Base-by-base conservation (phyloP, 2,113 vertebrate species). In the Uria lomvia region DNA sequence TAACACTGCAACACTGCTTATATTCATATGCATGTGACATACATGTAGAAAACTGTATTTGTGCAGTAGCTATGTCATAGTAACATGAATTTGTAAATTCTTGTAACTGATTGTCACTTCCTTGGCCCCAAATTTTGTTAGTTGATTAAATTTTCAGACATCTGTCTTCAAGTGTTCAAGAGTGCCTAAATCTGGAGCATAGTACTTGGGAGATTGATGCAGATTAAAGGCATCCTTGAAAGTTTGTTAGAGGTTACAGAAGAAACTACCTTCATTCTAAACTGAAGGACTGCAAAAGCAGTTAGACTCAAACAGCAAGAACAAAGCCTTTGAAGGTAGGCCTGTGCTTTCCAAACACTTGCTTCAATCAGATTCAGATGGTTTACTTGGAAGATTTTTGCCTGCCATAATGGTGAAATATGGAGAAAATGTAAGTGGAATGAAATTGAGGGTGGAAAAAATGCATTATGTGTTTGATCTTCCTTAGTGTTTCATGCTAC, bases 21-120 rank as follows among this genome's bases (percentile, higher is more conserved):
- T 12, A 8, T 11, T 84, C 15, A 1, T 23, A 6, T 29, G 13
- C 68, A 30, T 1, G 0, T 43, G 22, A 36, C 11, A 9, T 34
- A 13, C 4, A 2, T 47, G 23, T 55, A 59, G 59, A 63, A 63
- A 38, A 21, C 4, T 21, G 36, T 32, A 74, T 78, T 72, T 78
- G 18, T 90, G 32, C 5, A 29, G 43, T n/a, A 84, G 17, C 17
- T 79, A 0, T 78, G 22, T 59, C 12, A 4, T 11, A 27, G 29
- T 34, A 40, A 60, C 3, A 1, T 11, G 34, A 75, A 26, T 15
- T 38, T 77, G 10, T 80, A 53, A 74, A 40, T 91, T 53, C 15
- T 67, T 80, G 18, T 71, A 65, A 59, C 42, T 78, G 24, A 23
- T 53, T n/a, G 78, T 47, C 6, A 12, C 12, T 85, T 76, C 21